These are phyloP conservation scores for Pseudococcus longispinus DNA, from an alignment of 2,888 invertebrate species.

Conservation along the genomic window DNA sequence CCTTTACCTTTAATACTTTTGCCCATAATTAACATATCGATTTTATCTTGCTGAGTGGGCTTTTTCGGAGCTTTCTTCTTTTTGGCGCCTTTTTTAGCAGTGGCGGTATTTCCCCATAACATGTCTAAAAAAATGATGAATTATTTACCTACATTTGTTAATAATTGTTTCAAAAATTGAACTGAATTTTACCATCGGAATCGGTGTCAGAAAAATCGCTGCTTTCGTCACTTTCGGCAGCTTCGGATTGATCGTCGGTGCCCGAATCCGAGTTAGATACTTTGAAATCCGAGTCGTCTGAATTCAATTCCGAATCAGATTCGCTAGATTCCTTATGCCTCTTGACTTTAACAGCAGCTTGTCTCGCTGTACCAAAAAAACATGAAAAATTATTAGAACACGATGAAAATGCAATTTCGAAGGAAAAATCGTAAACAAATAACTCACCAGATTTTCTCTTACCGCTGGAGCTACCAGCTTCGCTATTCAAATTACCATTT, in stretches of 20 bases:
- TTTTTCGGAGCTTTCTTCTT: constrained; percentile 69
- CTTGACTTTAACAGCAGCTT: constrained; percentile 69
- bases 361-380: constrained; percentile 64
- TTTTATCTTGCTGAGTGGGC: constrained; percentile 79
- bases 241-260: constrained; percentile 60
- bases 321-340: constrained; percentile 66
- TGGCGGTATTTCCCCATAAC: constrained; percentile 2
- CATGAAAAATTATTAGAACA: not conserved
- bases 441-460: constrained; percentile 69
- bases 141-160: not conserved
- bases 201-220: constrained; percentile 90
- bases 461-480: constrained; percentile 61
- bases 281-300: constrained; percentile 68
- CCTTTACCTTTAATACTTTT: constrained; percentile 58
- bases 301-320: constrained; percentile 71
- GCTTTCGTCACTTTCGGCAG: constrained; percentile 68
- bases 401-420: not conserved
- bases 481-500: constrained; percentile 53
- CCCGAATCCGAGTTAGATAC: constrained; percentile 64
- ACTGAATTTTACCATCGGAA: constrained; percentile 71
- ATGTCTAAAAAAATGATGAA: not conserved
- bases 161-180: too few relatives aligned
- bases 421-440: not conserved
- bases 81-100: constrained; percentile 68
- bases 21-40: constrained; percentile 71